Percentiles rank a stretch among this genome's conserved stretches.
Evolutionary conservation across 2,113 vertebrate genomes (phyloP).

Genomic region (Campylorhamphus procurvoides): DNA sequence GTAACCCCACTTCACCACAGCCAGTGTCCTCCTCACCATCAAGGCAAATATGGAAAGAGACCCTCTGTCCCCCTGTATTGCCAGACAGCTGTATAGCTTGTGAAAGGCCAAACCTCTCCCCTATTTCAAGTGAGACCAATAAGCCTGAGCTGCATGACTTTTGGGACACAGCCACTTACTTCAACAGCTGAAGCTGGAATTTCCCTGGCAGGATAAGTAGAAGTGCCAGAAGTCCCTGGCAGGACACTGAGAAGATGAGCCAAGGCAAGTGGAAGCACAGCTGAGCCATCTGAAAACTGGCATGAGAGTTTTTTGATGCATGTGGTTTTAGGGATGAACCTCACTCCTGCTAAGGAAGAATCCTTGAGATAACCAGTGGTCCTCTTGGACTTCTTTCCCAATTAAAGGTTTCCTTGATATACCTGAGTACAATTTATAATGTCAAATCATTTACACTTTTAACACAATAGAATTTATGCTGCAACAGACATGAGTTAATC

Average conservation of each 20-base stretch:
- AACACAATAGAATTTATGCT: background rate
- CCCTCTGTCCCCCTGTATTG: background rate
- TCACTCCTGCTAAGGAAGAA: background rate
- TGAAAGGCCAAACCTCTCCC: background rate
- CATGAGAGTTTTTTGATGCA: background rate
- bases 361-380: background rate
- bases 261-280: background rate
- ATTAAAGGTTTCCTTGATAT: background rate
- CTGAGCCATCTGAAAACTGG: background rate
- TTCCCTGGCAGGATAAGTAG: conserved; percentile 22
- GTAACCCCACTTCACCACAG: background rate
- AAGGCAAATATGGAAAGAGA: background rate
- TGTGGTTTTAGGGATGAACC: background rate
- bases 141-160: background rate
- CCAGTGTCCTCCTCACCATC: background rate
- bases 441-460: background rate
- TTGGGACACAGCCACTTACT: background rate
- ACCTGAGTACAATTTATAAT: background rate
- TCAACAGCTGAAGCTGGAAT: conserved; percentile 21
- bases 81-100: background rate
- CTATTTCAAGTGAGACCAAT: background rate
- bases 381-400: background rate
- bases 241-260: background rate
- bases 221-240: background rate
- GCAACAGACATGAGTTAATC: background rate